These are phyloP conservation scores for Tricholaema leucomelas DNA, from an alignment of 2,113 vertebrate species.

Conservation along the genomic window DNA sequence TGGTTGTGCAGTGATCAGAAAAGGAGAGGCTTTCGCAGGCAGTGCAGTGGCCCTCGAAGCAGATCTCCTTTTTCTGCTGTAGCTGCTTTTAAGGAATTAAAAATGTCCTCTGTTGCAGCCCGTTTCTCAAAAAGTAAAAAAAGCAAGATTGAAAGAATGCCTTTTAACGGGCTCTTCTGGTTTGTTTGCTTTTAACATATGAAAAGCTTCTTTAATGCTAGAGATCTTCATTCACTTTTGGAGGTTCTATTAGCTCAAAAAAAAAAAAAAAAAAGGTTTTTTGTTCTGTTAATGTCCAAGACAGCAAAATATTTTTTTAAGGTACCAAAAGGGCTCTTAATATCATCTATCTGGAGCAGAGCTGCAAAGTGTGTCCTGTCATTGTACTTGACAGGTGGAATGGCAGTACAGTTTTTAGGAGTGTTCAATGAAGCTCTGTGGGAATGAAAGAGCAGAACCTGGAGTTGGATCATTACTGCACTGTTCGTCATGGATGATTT, in stretches of 20 bases:
- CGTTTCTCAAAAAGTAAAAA: not conserved
- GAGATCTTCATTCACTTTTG: not conserved
- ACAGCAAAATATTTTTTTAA: conserved; percentile 33
- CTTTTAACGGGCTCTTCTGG: rapidly evolving
- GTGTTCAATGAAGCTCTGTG: conserved; percentile 1
- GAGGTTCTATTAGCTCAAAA: not conserved
- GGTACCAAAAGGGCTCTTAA: conserved; percentile 11
- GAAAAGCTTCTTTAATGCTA: not conserved
- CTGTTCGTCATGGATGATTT: not conserved
- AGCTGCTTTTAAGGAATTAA: not conserved
- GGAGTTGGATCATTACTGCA: not conserved
- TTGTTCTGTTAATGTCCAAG: conserved; percentile 13
- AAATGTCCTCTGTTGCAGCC: not conserved
- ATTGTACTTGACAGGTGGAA: conserved; percentile 30
- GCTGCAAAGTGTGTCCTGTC: not conserved
- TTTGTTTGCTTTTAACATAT: not conserved
- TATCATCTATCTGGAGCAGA: conserved; percentile 22
- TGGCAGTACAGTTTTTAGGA: conserved; percentile 31
- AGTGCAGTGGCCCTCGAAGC: not conserved
- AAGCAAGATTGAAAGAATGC: not conserved
- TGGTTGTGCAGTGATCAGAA: conserved; percentile 19
- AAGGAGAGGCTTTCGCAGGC: not conserved
- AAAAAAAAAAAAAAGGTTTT: not conserved
- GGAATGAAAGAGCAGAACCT: conserved; percentile 26
- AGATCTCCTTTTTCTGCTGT: not conserved